Evolutionary conservation across 2,888 invertebrate genomes (phyloP), one percentile per base, ranked within the genome.

Genomic region (Bhutanitis thaidina): DNA sequence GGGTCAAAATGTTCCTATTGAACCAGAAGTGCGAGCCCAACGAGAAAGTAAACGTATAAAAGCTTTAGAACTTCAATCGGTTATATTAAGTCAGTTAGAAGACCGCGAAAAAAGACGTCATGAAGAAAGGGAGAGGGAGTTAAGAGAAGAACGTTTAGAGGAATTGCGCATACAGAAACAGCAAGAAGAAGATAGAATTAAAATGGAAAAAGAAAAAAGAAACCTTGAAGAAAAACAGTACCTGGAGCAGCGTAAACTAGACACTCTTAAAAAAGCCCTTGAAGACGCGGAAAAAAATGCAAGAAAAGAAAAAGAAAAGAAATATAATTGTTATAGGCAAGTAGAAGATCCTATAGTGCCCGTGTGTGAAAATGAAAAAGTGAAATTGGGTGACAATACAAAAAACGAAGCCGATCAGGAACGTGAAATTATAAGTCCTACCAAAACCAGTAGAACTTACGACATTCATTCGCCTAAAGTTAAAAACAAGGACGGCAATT

Each of bases 1-100:
- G 58, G 97, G 97, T 7, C 97, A 97, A 85, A 97, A 97, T 79
- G 93, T 94, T 12, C 95, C 94, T 0, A 74, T 97, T 49, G 97
- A 97, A 72, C 94, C 95, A 1, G 92, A 93, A 59, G 93, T 95
- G 47, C 87, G 95, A 61, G 94, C 94, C 7, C 96, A 97, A 77
- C 90, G 96, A 59, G 96, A 97, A 82, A 91, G 92, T 53, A 94
- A 93, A 77, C 91, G 96, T 20, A 93, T 95, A 56, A 94, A 95
- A 77, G 97, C 97, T 0, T 77, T 96, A 55, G 96, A 96, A 73
- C 93, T 97, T 60, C 98, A 98, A 79, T 93, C 94, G 54, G 96
- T 95, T 10, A 95, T 97, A 63, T 91, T 95, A 61, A 93, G 93
- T 70, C 97, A 97, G 76, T 88, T 97, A 46, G 94, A 96, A 71